phyloP scores from a whole-genome alignment of 1,140 invertebrate genomes.

The Trinorchestia longiramus region DNA sequence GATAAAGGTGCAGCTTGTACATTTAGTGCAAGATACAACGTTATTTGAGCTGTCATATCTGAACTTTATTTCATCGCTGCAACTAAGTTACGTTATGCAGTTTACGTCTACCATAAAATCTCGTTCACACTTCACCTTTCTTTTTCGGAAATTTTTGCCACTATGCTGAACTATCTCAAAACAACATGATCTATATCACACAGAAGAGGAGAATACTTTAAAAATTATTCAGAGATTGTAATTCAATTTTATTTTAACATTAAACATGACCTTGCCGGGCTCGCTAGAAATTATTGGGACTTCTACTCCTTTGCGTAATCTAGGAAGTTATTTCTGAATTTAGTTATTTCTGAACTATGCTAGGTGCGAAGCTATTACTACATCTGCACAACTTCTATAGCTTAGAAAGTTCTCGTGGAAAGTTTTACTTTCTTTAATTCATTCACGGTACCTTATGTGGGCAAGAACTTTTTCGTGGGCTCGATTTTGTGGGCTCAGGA shows the following conservation, averaged over 20 bases:
- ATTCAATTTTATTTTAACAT: neutral
- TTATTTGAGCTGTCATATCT: neutral
- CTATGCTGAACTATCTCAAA: neutral
- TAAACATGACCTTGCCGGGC: no score
- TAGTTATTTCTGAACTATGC: no score
- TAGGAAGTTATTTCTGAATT: no score
- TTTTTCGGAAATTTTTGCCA: neutral
- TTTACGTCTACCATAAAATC: neutral
- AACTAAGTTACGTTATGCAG: neutral
- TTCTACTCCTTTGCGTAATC: no score
- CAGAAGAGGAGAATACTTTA: neutral
- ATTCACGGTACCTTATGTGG: no score
- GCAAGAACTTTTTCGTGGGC: no score
- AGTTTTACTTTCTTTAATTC: no score
- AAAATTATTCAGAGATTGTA: neutral
- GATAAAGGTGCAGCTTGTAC: neutral
- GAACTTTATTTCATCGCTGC: neutral
- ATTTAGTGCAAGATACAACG: neutral
- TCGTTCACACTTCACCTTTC: neutral
- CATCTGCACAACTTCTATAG: no score
- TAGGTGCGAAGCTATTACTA: no score
- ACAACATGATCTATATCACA: neutral
- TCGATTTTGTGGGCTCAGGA: no score
- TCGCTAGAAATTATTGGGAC: no score
- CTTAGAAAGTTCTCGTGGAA: no score